Percentiles rank a stretch among this genome's conserved stretches.
These are phyloP conservation scores for Alloscopus bannaensis DNA, from an alignment of 2,888 invertebrate species.

Conservation along the genomic window DNA sequence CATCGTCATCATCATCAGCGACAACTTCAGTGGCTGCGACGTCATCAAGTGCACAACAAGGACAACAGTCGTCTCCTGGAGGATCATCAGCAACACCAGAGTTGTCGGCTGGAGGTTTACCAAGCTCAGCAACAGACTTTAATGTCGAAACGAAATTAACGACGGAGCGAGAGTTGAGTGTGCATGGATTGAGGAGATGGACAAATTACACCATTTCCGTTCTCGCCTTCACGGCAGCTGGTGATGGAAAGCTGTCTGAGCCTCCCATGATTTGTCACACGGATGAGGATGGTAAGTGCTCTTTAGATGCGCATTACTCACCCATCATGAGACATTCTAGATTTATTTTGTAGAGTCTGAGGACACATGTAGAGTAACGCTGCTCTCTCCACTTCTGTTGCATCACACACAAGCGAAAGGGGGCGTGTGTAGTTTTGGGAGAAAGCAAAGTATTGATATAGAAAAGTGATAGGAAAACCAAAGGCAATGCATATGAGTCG, in stretches of 20 bases:
- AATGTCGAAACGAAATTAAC: slow-evolving; percentile 80
- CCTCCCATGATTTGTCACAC: slow-evolving; percentile 81
- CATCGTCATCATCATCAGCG: slow-evolving; percentile 24
- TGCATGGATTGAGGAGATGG: slow-evolving; percentile 79
- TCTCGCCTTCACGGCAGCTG: slow-evolving; percentile 90
- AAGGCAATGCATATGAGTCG: too few relatives aligned
- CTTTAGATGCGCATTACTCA: slow-evolving; percentile 4
- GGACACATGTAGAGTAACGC: too few relatives aligned
- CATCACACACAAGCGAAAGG: too few relatives aligned
- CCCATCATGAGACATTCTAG: neutral
- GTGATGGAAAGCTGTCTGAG: slow-evolving; percentile 82
- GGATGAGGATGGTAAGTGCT: slow-evolving; percentile 83
- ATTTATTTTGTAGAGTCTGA: too few relatives aligned
- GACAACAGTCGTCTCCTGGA: neutral
- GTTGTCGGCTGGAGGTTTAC: neutral
- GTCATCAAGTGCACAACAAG: slow-evolving; percentile 27
- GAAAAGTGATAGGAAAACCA: too few relatives aligned
- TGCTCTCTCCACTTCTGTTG: too few relatives aligned
- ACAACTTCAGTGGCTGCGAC: too few relatives aligned
- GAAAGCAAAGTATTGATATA: too few relatives aligned
- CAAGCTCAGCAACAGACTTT: slow-evolving; percentile 28
- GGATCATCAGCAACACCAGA: slow-evolving; percentile 24
- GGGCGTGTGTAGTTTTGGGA: too few relatives aligned
- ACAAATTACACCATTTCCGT: slow-evolving; percentile 92
- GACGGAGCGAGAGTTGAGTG: slow-evolving; percentile 82